These are phyloP conservation scores for Campylomormyrus tamandua DNA, from an alignment of 2,113 vertebrate species.

Conservation along the genomic window DNA sequence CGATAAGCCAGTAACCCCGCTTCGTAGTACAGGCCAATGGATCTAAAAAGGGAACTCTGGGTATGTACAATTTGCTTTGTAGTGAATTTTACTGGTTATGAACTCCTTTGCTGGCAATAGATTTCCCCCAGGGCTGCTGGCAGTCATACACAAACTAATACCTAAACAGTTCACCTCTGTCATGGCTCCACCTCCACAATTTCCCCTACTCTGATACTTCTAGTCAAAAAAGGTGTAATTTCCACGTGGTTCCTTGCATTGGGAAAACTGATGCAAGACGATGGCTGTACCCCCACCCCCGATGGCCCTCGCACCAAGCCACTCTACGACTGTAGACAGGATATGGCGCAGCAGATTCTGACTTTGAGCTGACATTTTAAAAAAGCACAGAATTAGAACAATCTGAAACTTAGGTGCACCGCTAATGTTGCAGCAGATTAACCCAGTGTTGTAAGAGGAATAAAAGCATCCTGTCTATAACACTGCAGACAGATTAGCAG, in stretches of 20 bases:
- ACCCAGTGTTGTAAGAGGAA: neutral
- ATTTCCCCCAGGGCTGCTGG: neutral
- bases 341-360: neutral
- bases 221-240: neutral
- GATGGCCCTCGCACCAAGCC: neutral
- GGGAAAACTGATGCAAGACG: neutral
- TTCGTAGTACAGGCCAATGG: too few relatives aligned
- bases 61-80: neutral
- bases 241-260: neutral
- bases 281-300: neutral
- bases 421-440: neutral
- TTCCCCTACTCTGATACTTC: neutral
- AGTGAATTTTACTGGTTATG: neutral
- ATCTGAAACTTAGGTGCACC: neutral
- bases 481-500: neutral
- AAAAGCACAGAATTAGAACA: neutral
- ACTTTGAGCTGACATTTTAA: slow-evolving; percentile 7
- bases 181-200: neutral
- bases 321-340: too few relatives aligned
- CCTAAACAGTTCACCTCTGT: neutral
- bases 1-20: too few relatives aligned
- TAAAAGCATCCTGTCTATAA: neutral
- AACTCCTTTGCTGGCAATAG: neutral
- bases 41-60: neutral
- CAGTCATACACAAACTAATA: neutral